A percentile compares a stretch with the other conserved stretches of the same genome.
Conservation (phyloP, 2,113 vertebrate genomes). For the Psilopsiagon aymara region DNA sequence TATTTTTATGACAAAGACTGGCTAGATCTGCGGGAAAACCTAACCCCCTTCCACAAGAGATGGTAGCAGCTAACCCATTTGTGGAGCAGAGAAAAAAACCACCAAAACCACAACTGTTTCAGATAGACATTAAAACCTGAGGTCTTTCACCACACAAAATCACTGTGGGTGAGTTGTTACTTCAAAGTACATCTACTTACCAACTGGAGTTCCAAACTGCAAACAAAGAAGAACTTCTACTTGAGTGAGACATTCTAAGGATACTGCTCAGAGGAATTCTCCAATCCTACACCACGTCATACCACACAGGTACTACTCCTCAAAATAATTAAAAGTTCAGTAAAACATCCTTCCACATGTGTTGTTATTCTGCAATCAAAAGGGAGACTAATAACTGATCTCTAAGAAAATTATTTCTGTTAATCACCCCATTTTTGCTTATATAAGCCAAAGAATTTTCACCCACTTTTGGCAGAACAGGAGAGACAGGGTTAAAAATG, state of each 20-base stretch:
- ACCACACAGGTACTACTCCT: background rate
- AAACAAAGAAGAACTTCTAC: background rate
- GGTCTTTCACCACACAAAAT: background rate
- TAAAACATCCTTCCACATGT: background rate
- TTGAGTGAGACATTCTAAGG: background rate
- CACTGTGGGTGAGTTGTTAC: background rate
- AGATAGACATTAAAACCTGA: background rate
- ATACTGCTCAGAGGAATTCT: background rate
- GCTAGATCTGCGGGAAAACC: background rate
- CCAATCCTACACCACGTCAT: background rate
- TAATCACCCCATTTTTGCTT: background rate
- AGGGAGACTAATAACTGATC: background rate
- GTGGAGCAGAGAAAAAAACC: background rate
- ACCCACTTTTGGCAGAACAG: background rate
- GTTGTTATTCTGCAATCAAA: background rate
- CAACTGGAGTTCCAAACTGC: background rate
- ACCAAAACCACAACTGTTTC: background rate
- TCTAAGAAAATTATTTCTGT: background rate
- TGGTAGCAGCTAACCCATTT: background rate
- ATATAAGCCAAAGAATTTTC: background rate
- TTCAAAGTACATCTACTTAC: background rate
- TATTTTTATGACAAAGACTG: background rate
- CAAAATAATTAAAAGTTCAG: constrained; percentile 4
- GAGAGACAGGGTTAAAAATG: background rate
- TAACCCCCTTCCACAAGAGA: background rate